phyloP scores from a whole-genome alignment of 2,888 invertebrate species.

The Idaea biselata region DNA sequence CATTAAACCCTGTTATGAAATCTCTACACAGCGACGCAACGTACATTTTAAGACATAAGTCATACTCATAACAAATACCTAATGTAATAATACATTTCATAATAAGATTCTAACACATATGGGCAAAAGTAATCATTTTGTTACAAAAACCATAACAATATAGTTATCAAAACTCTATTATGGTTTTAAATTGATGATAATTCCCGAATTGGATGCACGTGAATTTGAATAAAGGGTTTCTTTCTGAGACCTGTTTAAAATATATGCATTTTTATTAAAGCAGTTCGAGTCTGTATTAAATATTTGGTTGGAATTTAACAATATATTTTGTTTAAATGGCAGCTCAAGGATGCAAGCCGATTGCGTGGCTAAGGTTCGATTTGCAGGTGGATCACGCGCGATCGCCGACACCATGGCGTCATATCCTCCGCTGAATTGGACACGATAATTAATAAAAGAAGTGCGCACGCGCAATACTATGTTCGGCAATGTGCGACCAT shows the following conservation, averaged over 20 bases:
- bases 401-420: slow-evolving; percentile 68
- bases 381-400: slow-evolving; percentile 73
- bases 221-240: slow-evolving; percentile 35
- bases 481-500: slow-evolving; percentile 61
- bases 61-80: no score
- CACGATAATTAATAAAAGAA: slow-evolving; percentile 76
- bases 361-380: slow-evolving; percentile 58
- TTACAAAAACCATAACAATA: not conserved
- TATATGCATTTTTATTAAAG: slow-evolving; percentile 36
- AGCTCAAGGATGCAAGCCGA: slow-evolving; percentile 71
- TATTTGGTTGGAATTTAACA: slow-evolving; percentile 43
- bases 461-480: slow-evolving; percentile 68
- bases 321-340: slow-evolving; percentile 51
- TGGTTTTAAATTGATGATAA: no score
- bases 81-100: slow-evolving; percentile 29
- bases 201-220: slow-evolving; percentile 18
- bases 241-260: slow-evolving; percentile 37
- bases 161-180: no score
- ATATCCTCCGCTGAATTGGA: slow-evolving; percentile 76
- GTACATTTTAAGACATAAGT: slow-evolving; percentile 31
- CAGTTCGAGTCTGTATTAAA: slow-evolving; percentile 16
- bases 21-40: slow-evolving; percentile 23
- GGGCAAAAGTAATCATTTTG: not conserved
- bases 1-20: slow-evolving; percentile 53
- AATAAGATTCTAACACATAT: not conserved